These are phyloP conservation scores for Venturia canescens DNA, from an alignment of 1,140 invertebrate species.

Conservation along the genomic window DNA sequence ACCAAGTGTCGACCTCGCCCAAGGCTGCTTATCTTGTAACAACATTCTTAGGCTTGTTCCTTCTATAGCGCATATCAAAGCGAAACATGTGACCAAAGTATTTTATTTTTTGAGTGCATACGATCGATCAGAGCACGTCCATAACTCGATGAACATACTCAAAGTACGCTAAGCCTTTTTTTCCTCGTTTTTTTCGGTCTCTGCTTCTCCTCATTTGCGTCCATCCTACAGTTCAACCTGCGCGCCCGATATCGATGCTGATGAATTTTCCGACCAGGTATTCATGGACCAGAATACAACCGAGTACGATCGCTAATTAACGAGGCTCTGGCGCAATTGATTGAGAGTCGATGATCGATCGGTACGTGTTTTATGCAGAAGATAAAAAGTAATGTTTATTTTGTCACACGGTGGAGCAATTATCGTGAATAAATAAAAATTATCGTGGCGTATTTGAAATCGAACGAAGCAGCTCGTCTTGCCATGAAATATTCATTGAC, in stretches of 20 bases:
- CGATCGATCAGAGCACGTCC: neutral
- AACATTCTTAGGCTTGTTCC: neutral
- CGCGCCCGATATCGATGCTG: neutral
- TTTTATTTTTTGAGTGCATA: neutral
- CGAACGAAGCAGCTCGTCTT: no score
- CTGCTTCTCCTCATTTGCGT: neutral
- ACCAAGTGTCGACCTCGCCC: no score
- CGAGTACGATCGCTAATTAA: constrained; percentile 31
- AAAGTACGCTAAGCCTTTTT: neutral
- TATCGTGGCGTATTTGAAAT: no score
- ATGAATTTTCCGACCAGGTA: constrained; percentile 34
- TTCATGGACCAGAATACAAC: constrained; percentile 27
- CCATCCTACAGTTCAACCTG: neutral
- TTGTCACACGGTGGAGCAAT: neutral
- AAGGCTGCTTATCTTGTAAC: neutral
- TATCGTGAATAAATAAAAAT: neutral
- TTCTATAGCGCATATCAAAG: neutral
- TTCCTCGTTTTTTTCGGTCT: neutral
- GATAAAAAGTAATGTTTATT: neutral
- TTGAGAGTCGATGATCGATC: constrained; percentile 46
- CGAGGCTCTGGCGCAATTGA: constrained; percentile 41
- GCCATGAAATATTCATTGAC: no score
- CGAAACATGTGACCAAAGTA: neutral
- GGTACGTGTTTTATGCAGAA: neutral
- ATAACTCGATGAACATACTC: neutral